A percentile compares a stretch with the other conserved stretches of the same genome.
Conservation (phyloP, 1,140 invertebrate genomes). For the Danaus plexippus region DNA sequence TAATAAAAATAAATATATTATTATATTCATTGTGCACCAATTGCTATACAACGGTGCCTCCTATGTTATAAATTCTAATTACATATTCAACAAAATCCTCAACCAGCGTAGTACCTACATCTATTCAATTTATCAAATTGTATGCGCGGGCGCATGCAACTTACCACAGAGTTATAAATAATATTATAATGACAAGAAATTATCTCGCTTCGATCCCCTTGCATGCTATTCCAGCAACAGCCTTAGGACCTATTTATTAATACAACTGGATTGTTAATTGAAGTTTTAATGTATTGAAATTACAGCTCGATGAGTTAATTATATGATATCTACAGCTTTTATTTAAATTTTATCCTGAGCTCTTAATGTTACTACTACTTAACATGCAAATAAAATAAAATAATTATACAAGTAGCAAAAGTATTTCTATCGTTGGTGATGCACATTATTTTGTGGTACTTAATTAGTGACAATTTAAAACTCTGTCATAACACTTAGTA, state of each 20-base stretch:
- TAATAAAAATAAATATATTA: no score
- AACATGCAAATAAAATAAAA: no score
- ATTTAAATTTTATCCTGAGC: neutral
- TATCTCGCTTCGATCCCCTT: conserved; percentile 48
- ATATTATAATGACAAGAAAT: conserved; percentile 67
- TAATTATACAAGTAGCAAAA: no score
- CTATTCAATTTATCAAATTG: conserved; percentile 10
- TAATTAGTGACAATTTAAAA: no score
- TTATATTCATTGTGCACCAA: no score
- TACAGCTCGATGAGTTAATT: no score
- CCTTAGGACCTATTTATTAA: conserved; percentile 24
- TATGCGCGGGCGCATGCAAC: conserved; percentile 30
- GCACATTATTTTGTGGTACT: no score
- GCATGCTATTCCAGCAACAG: conserved; percentile 25
- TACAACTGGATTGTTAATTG: conserved; percentile 20
- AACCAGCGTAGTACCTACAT: conserved; percentile 6
- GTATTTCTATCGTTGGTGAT: no score
- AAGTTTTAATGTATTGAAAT: conserved; percentile 1
- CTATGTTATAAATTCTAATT: no score
- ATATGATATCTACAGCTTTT: no score
- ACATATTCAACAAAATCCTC: neutral
- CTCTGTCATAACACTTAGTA: no score
- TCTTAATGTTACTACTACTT: neutral
- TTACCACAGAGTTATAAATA: conserved; percentile 56
- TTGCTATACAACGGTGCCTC: no score